These are phyloP conservation scores for Pseudochaenichthys georgianus DNA, from an alignment of 2,797 vertebrate genomes.

Conservation along the genomic window DNA sequence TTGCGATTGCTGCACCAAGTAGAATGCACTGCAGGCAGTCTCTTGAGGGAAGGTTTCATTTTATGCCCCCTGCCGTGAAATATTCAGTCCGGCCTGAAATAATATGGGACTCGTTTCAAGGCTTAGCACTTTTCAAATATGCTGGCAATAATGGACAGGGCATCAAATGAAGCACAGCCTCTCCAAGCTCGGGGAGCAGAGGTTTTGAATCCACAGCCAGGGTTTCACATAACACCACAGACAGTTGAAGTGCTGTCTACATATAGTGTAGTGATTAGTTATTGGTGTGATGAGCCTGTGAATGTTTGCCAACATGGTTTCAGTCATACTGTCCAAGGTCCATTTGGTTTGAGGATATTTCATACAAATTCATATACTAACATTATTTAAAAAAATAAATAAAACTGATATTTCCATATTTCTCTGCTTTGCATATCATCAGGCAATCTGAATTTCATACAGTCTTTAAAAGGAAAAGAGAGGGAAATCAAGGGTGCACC, in stretches of 20 bases:
- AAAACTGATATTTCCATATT: slow-evolving; percentile 53
- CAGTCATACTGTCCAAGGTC: slow-evolving; percentile 24
- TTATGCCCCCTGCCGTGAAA: slow-evolving; percentile 87
- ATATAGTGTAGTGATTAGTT: slow-evolving; percentile 66
- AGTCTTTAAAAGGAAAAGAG: slow-evolving; percentile 55
- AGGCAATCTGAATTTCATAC: slow-evolving; percentile 65
- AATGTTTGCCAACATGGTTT: slow-evolving; percentile 53
- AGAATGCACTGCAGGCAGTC: slow-evolving; percentile 88
- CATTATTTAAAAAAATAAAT: slow-evolving; percentile 48
- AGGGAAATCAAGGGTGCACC: slow-evolving; percentile 68
- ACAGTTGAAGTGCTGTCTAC: slow-evolving; percentile 71
- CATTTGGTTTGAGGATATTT: slow-evolving; percentile 44
- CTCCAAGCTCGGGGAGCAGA: slow-evolving; percentile 83
- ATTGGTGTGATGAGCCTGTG: slow-evolving; percentile 40
- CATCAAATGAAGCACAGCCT: slow-evolving; percentile 87
- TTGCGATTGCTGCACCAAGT: slow-evolving; percentile 83
- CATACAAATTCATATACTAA: slow-evolving; percentile 35
- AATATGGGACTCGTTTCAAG: slow-evolving; percentile 89
- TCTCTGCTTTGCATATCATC: slow-evolving; percentile 56
- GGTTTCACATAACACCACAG: slow-evolving; percentile 80
- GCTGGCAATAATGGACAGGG: slow-evolving; percentile 88
- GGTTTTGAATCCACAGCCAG: slow-evolving; percentile 81
- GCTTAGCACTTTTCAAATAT: slow-evolving; percentile 89
- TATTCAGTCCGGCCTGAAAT: slow-evolving; percentile 88
- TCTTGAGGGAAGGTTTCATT: slow-evolving; percentile 90